Percentiles rank a stretch among this genome's conserved stretches.
Evolutionary conservation across 2,797 vertebrate species (phyloP).

Genomic region (Cyprinella venusta): DNA sequence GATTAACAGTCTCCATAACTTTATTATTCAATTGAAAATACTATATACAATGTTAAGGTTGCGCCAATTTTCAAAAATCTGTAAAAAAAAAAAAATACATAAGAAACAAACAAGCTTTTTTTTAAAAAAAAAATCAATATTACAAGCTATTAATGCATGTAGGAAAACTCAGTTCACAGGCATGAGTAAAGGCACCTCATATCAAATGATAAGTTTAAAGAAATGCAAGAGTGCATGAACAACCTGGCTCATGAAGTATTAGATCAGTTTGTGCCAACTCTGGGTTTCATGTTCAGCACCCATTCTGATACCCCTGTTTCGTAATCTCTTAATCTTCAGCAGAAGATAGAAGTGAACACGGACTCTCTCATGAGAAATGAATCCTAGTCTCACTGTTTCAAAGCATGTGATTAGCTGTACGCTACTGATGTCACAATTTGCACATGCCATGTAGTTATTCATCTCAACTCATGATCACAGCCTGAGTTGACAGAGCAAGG

Average conservation of each 20-base stretch:
- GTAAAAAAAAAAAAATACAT: constrained; percentile 23
- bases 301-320: no score
- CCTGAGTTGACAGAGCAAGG: neutral
- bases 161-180: constrained; percentile 17
- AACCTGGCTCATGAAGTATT: neutral
- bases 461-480: neutral
- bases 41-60: constrained; percentile 10
- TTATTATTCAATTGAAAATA: constrained; percentile 1
- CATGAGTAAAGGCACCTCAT: constrained; percentile 37
- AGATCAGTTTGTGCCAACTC: neutral
- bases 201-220: constrained; percentile 18
- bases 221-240: neutral
- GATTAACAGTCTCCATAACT: neutral
- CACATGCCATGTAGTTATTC: neutral
- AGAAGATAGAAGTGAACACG: neutral
- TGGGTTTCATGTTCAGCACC: neutral
- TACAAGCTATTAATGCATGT: constrained; percentile 6
- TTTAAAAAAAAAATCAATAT: neutral
- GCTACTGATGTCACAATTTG: neutral
- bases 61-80: constrained; percentile 1
- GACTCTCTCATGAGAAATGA: neutral
- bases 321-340: neutral
- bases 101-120: neutral
- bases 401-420: neutral
- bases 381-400: neutral